These are phyloP conservation scores for Ascidia mentula DNA, from an alignment of 23 tunicate species.

Conservation along the genomic window DNA sequence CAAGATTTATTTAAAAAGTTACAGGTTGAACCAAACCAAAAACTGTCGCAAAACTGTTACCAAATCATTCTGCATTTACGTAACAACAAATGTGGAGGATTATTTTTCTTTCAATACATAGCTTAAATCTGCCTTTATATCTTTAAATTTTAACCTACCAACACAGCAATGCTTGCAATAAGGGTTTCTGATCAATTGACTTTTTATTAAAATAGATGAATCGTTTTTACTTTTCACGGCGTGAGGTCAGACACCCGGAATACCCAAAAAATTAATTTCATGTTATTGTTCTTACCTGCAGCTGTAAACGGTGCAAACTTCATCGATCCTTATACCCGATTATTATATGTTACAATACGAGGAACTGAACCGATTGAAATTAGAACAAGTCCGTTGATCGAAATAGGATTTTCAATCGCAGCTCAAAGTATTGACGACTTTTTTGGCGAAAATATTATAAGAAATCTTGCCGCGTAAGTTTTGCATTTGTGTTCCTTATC, in stretches of 20 bases:
- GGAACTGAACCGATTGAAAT: slow-evolving; percentile 48
- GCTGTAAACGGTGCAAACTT: slow-evolving; percentile 62
- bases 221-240: neutral
- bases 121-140: too few relatives aligned
- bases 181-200: too few relatives aligned
- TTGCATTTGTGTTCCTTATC: too few relatives aligned
- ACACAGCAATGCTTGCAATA: too few relatives aligned
- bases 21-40: too few relatives aligned
- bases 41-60: too few relatives aligned
- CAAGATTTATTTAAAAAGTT: too few relatives aligned
- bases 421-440: slow-evolving; percentile 71
- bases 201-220: too few relatives aligned
- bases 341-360: slow-evolving; percentile 39
- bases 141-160: too few relatives aligned
- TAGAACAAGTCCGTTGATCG: slow-evolving; percentile 34
- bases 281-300: slow-evolving; percentile 12
- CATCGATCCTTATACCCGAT: slow-evolving; percentile 34
- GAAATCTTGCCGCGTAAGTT: slow-evolving; percentile 58
- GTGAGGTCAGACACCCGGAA: neutral
- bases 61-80: too few relatives aligned
- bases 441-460: slow-evolving; percentile 57
- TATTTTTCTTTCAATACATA: too few relatives aligned
- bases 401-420: slow-evolving; percentile 44
- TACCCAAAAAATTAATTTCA: neutral
- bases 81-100: too few relatives aligned